phyloP scores from a whole-genome alignment of 2,113 vertebrate genomes.

The Syrrhaptes paradoxus region DNA sequence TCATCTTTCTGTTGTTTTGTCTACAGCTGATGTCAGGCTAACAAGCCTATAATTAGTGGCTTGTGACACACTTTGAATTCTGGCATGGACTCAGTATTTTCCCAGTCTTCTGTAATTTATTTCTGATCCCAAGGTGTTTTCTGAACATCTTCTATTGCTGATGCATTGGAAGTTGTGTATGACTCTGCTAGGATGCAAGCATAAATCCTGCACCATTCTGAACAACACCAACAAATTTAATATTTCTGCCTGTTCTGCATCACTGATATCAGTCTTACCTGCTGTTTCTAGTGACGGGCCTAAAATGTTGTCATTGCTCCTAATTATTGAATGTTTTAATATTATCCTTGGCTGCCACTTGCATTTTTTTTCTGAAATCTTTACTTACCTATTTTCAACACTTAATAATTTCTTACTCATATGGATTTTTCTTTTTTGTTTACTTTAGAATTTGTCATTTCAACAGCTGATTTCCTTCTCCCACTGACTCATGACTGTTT shows the following conservation, averaged over 20 bases:
- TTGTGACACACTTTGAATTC: not conserved
- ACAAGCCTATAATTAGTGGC: constrained; percentile 12
- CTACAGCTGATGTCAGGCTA: not conserved
- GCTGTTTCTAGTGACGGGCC: not conserved
- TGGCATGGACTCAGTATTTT: not conserved
- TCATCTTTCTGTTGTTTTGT: not conserved
- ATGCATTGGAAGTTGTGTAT: not conserved
- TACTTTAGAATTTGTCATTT: not conserved
- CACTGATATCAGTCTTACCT: not conserved
- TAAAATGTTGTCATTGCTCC: not conserved
- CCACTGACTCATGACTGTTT: not conserved
- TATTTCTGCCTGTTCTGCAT: not conserved
- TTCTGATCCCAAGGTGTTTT: not conserved
- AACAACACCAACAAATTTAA: not conserved
- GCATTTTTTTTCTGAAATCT: not conserved
- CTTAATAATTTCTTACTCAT: not conserved
- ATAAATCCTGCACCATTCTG: not conserved
- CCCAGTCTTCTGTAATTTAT: not conserved
- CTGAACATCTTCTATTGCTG: not conserved
- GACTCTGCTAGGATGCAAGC: not conserved
- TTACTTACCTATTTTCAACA: not conserved
- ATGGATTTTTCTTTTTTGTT: not conserved
- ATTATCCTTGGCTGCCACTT: not conserved
- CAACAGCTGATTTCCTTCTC: not conserved
- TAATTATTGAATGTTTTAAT: not conserved